Evolutionary conservation across 2,888 invertebrate species (phyloP).

Genomic region (Diarsia dahlii): DNA sequence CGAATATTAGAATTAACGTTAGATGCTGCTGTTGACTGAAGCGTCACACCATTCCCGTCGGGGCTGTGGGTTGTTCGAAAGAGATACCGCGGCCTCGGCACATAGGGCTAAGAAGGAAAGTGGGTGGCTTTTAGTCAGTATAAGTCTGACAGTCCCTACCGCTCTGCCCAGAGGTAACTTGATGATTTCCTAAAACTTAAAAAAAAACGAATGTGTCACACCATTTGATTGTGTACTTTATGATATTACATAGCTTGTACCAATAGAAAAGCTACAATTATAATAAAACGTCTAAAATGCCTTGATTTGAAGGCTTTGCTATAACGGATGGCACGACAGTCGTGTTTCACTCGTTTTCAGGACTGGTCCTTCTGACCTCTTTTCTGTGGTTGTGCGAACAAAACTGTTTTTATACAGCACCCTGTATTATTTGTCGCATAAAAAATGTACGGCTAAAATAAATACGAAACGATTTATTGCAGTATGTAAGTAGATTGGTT

Average conservation of each 20-base stretch:
- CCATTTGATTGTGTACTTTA: constrained; percentile 38
- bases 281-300: not conserved
- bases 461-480: constrained; percentile 45
- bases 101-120: too few relatives aligned
- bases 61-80: too few relatives aligned
- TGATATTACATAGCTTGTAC: constrained; percentile 6
- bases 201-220: too few relatives aligned
- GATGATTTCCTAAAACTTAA: too few relatives aligned
- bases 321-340: not conserved
- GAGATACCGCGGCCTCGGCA: too few relatives aligned
- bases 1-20: constrained; percentile 17
- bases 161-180: too few relatives aligned
- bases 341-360: not conserved
- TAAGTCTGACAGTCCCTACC: too few relatives aligned
- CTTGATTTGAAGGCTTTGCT: not conserved
- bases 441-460: constrained; percentile 57
- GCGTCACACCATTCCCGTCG: constrained; percentile 35
- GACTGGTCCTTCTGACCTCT: constrained; percentile 33
- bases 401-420: constrained; percentile 52
- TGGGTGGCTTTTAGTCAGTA: too few relatives aligned
- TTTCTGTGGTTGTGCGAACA: not conserved
- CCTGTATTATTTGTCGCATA: constrained; percentile 41
- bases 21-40: constrained; percentile 40
- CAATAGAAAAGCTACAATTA: not conserved
- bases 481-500: constrained; percentile 25